phyloP scores from a whole-genome alignment of 2,888 invertebrate species.

The Diloba caeruleocephala region DNA sequence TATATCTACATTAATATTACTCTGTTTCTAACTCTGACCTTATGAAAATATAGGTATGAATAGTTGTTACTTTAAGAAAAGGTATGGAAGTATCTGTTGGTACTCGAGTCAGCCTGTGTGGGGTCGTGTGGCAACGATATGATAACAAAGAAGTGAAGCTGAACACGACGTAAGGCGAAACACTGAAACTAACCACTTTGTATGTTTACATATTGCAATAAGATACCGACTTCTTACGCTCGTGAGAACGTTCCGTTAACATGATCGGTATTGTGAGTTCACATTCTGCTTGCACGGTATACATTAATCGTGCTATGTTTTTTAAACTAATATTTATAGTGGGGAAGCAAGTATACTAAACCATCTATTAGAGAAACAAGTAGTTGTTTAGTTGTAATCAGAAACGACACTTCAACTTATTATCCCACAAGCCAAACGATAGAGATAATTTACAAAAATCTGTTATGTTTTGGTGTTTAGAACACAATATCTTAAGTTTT shows the following conservation, averaged over 20 bases:
- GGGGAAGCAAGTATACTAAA: not conserved
- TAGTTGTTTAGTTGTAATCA: no score
- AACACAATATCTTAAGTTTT: no score
- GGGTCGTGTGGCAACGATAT: conserved; percentile 53
- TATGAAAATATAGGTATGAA: no score
- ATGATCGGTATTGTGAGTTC: conserved; percentile 39
- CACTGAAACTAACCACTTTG: conserved; percentile 60
- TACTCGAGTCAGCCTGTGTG: conserved; percentile 17
- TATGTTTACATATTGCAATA: conserved; percentile 61
- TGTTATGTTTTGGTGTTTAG: no score
- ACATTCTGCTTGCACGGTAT: conserved; percentile 16
- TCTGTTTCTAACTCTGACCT: no score
- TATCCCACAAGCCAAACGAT: no score
- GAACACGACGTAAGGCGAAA: conserved; percentile 59
- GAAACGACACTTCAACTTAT: no score
- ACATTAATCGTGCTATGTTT: conserved; percentile 15
- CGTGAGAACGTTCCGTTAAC: conserved; percentile 57
- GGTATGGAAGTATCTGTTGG: no score
- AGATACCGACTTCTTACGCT: conserved; percentile 50
- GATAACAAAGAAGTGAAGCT: conserved; percentile 63
- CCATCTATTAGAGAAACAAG: not conserved
- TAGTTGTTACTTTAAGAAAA: no score
- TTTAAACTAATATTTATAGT: not conserved
- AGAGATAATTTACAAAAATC: no score
- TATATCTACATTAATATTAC: no score